Evolutionary conservation across 2,113 vertebrate genomes (phyloP).

Genomic region (Tricholaema leucomelas): DNA sequence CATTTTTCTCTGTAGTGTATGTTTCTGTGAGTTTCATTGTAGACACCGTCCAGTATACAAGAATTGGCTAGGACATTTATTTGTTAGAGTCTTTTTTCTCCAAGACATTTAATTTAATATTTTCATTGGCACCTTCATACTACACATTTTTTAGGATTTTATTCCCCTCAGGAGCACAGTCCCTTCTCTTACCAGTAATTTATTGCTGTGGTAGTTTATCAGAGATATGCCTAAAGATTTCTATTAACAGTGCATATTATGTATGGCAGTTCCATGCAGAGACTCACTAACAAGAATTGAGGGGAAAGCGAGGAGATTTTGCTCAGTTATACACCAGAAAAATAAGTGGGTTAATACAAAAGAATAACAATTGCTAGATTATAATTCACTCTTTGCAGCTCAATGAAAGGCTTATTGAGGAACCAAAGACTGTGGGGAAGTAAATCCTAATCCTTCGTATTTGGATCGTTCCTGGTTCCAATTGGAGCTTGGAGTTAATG

Average conservation of each 20-base stretch:
- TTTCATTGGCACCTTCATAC: background rate
- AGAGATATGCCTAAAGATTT: background rate
- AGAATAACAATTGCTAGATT: background rate
- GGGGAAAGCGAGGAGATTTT: background rate
- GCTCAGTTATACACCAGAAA: background rate
- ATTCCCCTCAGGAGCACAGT: background rate
- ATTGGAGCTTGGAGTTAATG: background rate
- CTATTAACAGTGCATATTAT: background rate
- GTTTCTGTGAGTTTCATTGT: background rate
- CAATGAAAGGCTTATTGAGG: background rate
- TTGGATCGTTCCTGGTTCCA: background rate
- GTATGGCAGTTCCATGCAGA: background rate
- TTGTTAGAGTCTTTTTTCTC: background rate
- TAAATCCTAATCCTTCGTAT: background rate
- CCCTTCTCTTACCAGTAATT: background rate
- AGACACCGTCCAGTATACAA: background rate
- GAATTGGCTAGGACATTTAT: background rate
- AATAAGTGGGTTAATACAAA: background rate
- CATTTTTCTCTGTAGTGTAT: background rate
- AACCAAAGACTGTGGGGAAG: background rate
- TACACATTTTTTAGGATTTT: background rate
- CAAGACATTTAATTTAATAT: background rate
- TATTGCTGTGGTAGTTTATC: background rate
- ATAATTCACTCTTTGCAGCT: background rate
- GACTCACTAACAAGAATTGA: rapidly evolving